Evolutionary conservation across 37 sponge, comb jelly and placozoan genomes (phyloP).

Genomic region (Chondrosia reniformis): DNA sequence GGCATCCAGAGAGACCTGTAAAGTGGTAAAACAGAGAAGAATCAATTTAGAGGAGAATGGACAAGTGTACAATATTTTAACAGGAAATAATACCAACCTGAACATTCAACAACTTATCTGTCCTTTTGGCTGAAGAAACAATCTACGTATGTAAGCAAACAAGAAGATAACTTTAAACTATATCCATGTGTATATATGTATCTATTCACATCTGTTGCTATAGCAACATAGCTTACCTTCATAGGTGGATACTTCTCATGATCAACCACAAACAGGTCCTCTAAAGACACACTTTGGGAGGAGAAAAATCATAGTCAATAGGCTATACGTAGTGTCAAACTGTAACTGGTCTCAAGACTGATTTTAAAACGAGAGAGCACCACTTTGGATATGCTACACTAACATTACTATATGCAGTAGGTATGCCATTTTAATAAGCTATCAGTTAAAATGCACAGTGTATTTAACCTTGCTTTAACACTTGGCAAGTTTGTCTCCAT

Average conservation of each 20-base stretch:
- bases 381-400: no score
- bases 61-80: not conserved
- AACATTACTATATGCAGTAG: no score
- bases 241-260: not conserved
- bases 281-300: not conserved
- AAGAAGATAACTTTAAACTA: no score
- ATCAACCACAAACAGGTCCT: not conserved
- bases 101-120: not conserved
- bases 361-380: no score
- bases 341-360: no score
- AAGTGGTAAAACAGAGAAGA: not conserved
- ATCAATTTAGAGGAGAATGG: no score
- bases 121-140: not conserved
- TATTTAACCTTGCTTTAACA: not conserved
- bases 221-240: constrained; percentile 9
- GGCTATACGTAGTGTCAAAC: no score
- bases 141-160: not conserved
- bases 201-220: not conserved
- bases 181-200: not conserved
- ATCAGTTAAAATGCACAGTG: not conserved
- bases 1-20: constrained; percentile 8
- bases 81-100: not conserved
- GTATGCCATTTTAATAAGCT: no score
- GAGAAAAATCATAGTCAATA: no score
- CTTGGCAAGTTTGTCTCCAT: constrained; percentile 12